A percentile compares a stretch with the other conserved stretches of the same genome.
Conservation (phyloP, 2,797 vertebrate species). For the Dallia pectoralis region DNA sequence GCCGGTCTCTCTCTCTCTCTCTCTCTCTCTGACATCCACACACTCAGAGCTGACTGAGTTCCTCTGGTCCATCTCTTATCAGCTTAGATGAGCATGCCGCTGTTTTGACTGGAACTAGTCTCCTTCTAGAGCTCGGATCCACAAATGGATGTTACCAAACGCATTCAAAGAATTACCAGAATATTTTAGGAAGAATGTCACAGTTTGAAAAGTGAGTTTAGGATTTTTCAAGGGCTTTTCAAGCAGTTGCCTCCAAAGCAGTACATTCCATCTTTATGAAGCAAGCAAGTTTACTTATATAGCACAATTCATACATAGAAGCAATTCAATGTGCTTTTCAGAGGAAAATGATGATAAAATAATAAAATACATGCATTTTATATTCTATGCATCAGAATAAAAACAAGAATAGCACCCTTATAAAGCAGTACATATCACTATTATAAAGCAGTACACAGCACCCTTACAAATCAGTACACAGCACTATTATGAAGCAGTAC, state of each 20-base stretch:
- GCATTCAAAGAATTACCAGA: not conserved
- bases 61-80: constrained; percentile 69
- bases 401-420: no score
- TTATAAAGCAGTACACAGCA: no score
- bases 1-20: not conserved
- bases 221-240: no score
- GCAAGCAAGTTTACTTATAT: no score
- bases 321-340: no score
- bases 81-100: constrained; percentile 56
- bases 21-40: constrained; percentile 34
- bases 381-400: no score
- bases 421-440: no score
- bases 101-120: constrained; percentile 69
- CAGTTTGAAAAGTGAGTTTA: not conserved
- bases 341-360: no score
- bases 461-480: no score
- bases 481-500: no score
- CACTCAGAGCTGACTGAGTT: constrained; percentile 46
- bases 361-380: no score
- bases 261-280: not conserved
- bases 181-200: not conserved
- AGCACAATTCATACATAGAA: no score
- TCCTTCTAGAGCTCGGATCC: constrained; percentile 62
- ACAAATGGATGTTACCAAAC: constrained; percentile 50
- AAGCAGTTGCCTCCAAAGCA: not conserved